Evolutionary conservation across 1,140 invertebrate species (phyloP), one percentile per base, ranked within the genome.

Genomic region (Drosophila jambulina): DNA sequence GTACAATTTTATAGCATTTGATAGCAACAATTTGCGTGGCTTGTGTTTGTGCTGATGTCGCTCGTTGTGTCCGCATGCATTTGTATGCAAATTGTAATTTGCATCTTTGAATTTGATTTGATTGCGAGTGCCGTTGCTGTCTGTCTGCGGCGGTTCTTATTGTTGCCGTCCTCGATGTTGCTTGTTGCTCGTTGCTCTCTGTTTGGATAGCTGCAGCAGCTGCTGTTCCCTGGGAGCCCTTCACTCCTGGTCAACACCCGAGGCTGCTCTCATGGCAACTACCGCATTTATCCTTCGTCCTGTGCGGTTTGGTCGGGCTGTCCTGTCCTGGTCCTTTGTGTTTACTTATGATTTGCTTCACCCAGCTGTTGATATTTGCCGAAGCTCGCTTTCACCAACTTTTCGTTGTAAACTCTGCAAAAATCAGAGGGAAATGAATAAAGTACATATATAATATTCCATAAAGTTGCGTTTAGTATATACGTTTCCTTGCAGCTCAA

Each of bases 71-170:
- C 64, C 60, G 80, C 60, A 78, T 80, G 84, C 76, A 88, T 75
- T 82, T 71, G 84, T 78, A 88, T 88, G 85, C 74, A 88, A 88
- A 88, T 78, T 88, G 85, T 78, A 90, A 88, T 88, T 88, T 88
- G 84, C 84, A 88, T 88, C 81, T 88, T 88, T 88, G 80, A 88
- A 88, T 88, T 78, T 77, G 72, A 88, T 78, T 87, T 78, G 77
- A 78, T 83, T 87, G 83, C 84, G 60, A 46, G 67, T 51, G 64
- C 46, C 34, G 49, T 25, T 49, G 21, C 7, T 25, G 45, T 10
- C 23, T 58, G 61, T 64, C 57, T 67, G 58, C 60, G 67, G 57
- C 57, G 69, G 54, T 68, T 43, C 68, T 67, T 76, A 61, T 71
- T 75, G 65, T 64, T 78, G 83, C 62, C 71, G 21, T 38, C 9